Percentiles rank a stretch among this genome's conserved stretches.
phyloP scores from a whole-genome alignment of 2,113 vertebrate genomes.

The Chiloscyllium plagiosum region DNA sequence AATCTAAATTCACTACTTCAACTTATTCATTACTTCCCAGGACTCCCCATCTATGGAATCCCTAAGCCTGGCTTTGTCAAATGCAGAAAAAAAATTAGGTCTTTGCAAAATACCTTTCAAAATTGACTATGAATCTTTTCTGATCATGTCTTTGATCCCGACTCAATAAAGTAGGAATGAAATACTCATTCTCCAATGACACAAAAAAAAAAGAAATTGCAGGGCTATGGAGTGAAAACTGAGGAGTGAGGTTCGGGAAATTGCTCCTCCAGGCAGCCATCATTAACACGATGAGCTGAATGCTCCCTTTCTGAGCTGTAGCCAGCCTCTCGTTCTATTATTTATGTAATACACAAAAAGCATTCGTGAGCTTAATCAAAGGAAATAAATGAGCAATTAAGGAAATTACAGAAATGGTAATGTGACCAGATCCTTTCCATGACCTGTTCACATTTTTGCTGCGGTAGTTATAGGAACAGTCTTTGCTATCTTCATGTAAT shows the following conservation, averaged over 20 bases:
- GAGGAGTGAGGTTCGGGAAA: too few relatives aligned
- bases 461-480: background rate
- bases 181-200: background rate
- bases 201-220: background rate
- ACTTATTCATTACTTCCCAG: too few relatives aligned
- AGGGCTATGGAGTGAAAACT: background rate
- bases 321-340: background rate
- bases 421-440: slow-evolving; percentile 42
- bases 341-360: background rate
- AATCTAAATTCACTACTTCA: background rate
- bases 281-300: background rate
- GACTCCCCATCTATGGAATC: background rate
- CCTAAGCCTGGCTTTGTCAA: background rate
- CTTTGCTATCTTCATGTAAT: background rate
- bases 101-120: background rate
- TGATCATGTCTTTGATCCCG: background rate
- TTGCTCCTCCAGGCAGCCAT: background rate
- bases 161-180: background rate
- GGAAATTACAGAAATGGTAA: slow-evolving; percentile 47
- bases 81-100: background rate
- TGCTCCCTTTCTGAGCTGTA: background rate
- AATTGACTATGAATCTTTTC: background rate
- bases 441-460: slow-evolving; percentile 38
- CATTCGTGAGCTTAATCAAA: slow-evolving; percentile 52
- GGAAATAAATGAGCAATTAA: slow-evolving; percentile 60